Base-by-base conservation (phyloP, 2,888 invertebrate species). In the Galeopsomyia nigrocyanea region DNA sequence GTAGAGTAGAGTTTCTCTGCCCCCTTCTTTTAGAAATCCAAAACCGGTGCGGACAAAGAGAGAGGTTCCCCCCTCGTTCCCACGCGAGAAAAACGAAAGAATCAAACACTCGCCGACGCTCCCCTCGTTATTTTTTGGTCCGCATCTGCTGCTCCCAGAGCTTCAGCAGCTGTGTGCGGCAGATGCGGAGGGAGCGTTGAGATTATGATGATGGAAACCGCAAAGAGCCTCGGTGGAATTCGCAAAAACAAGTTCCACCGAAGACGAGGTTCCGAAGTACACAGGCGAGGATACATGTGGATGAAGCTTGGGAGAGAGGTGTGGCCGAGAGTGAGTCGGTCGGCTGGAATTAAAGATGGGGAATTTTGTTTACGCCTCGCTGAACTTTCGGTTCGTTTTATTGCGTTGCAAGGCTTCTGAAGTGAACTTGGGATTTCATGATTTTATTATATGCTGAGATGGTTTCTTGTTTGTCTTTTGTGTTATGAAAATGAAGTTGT, bases 101-200 rank as follows among this genome's bases (percentile, higher is more conserved):
- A 22, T 9, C 56, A 22, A 56, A 56, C 55, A 19, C 10, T 39
- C 56, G 56, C 21, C 76, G 71, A 21, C 68, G 73, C 74, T 79
- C 78, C 74, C 78, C 76, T 60, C 71, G 69, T 78, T 31, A 39
- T 39, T 72, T 67, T 68, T 62, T 64, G 77, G 77, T 75, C 77
- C 77, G 81, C 83, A 83, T 83, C 83, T 83, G 84, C 80, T 76
- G 71, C 74, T 19, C 10, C 13, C 39, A 13, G 10, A 39, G 70
- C 75, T 76, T 77, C 69, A 74, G 77, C 81, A 80, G 82, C 80
- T 81, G 81, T 78, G 78, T 79, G 55, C 75, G 78, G 77, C 81
- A 81, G 79, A 81, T 81, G 81, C 74, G 74, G 70, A 73, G 73
- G 76, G 76, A 77, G 66, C 61, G 75, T 10, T 39, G 5, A 39